Base-by-base conservation (phyloP, 2,113 vertebrate genomes). In the Heterotis niloticus region DNA sequence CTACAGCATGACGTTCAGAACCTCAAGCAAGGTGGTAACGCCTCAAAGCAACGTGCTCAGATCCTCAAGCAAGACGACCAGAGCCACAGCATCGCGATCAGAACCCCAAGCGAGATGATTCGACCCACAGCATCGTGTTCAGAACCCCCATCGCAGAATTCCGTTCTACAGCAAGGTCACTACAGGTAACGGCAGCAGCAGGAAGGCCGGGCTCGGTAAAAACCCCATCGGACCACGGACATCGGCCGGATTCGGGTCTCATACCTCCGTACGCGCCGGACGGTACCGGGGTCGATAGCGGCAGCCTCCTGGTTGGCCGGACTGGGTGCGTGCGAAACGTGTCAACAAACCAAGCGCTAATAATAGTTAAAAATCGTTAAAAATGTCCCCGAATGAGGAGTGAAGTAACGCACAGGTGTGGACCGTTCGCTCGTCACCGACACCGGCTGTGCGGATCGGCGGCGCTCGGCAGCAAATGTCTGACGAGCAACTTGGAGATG, bases 131-230 rank as follows among this genome's bases (percentile, higher is more conserved):
- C 24, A 57, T 62, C n/a, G 70, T 73, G 60, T 44, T 28, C 16
- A 74, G 70, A 74, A 18, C 44, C 69, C 69, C 34, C 3, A 44
- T 44, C 34, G 34, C 34, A 2, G 34, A 4, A 44, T 44, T 44
- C 34, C 57, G 67, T 16, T 24, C 62, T 52, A 74, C 51, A 74
- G 76, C 64, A 78, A 73, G 78, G 78, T 79, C 78, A 79, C 59
- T 24, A 20, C 69, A 79, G 70, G 78, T 79, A 64, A 62, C 59
- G 28, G 28, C 70, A 26, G 12, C 29, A 60, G 59, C 51, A 16
- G n/a, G 16, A 57, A 23, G 17, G 54, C 71, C 20, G 23, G 17
- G 54, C 52, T n/a, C 54, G 23, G 54, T 57, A 57, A 3, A 10
- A 65, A 65, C 66, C 26, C 26, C 51, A 56, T 64, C 51, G 52